Percentiles rank a stretch among this genome's conserved stretches.
phyloP scores from a whole-genome alignment of 2,113 vertebrate genomes.

The Chinchilla lanigera region DNA sequence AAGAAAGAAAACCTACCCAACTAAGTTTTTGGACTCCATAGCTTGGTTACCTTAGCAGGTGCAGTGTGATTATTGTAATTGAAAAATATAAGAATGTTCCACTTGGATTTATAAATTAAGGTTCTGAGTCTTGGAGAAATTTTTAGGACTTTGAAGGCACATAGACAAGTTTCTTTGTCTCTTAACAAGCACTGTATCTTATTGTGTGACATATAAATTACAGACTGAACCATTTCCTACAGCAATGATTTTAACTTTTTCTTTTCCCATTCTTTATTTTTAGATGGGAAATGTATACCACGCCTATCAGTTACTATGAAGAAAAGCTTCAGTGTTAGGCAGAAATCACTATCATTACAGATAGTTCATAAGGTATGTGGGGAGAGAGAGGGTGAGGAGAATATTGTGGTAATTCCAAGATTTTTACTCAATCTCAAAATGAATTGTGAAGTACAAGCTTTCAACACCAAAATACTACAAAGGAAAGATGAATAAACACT shows the following conservation, averaged over 20 bases:
- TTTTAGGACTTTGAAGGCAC: not conserved
- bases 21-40: not conserved
- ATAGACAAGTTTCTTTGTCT: constrained; percentile 44
- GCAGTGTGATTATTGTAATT: not conserved
- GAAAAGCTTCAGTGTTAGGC: not conserved
- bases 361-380: not conserved
- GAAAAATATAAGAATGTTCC: constrained; percentile 19
- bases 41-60: not conserved
- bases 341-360: not conserved
- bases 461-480: not conserved
- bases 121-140: not conserved
- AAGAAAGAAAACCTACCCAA: no score
- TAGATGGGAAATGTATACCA: not conserved
- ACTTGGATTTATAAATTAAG: constrained; percentile 28
- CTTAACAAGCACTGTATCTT: not conserved
- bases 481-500: not conserved
- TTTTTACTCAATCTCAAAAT: not conserved
- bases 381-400: rapidly evolving
- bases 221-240: not conserved
- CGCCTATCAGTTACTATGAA: not conserved
- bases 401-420: not conserved
- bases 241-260: not conserved
- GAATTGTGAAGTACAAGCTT: not conserved
- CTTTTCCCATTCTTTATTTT: not conserved
- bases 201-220: constrained; percentile 21